Percentiles rank a stretch among this genome's conserved stretches.
These are phyloP conservation scores for Emydoidea blandingii DNA, from an alignment of 2,797 vertebrate species.

Conservation along the genomic window DNA sequence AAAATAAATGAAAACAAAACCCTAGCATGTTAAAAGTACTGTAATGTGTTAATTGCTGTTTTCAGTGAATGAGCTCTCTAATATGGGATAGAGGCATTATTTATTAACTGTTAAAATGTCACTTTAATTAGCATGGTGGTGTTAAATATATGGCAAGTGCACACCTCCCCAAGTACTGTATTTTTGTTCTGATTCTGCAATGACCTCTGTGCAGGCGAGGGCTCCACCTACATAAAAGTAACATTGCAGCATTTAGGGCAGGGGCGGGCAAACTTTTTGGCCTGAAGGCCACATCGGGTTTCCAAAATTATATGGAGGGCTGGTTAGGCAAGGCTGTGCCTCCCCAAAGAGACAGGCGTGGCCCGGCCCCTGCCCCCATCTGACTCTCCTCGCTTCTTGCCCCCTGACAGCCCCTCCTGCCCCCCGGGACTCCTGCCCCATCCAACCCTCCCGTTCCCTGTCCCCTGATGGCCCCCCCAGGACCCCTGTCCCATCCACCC, in stretches of 20 bases:
- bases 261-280: too few relatives aligned
- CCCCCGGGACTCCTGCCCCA: too few relatives aligned
- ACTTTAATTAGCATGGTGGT: not conserved
- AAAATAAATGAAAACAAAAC: not conserved
- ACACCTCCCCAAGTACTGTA: not conserved
- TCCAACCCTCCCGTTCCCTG: too few relatives aligned
- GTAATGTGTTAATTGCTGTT: not conserved
- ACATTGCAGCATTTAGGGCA: not conserved
- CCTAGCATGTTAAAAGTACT: not conserved
- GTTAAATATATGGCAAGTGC: not conserved
- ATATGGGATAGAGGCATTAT: not conserved
- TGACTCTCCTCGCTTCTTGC: too few relatives aligned
- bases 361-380: too few relatives aligned
- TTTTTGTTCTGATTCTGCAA: conserved; percentile 1
- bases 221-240: not conserved
- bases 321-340: too few relatives aligned
- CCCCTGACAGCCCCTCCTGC: too few relatives aligned
- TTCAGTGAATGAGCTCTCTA: not conserved
- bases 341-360: too few relatives aligned
- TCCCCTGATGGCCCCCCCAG: too few relatives aligned
- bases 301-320: too few relatives aligned
- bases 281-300: too few relatives aligned
- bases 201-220: not conserved
- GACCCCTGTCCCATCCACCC: too few relatives aligned
- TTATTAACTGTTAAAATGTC: not conserved